phyloP scores from a whole-genome alignment of 2,888 invertebrate genomes.

The Ophion ellenae region DNA sequence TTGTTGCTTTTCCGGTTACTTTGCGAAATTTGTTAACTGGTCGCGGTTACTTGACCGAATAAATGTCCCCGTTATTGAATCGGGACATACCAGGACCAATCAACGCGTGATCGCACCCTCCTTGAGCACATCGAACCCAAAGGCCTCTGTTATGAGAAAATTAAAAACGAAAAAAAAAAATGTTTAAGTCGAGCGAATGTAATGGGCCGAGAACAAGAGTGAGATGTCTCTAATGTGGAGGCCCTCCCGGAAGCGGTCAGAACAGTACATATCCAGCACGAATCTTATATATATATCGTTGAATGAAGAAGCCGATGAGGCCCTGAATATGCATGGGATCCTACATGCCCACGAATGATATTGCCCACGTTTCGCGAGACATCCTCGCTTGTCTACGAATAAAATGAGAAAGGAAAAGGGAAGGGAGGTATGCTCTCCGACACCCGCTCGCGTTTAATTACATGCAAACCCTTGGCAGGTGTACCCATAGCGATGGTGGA shows the following conservation, averaged over 20 bases:
- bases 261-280: conserved; percentile 28
- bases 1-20: too few relatives aligned
- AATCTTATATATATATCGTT: conserved; percentile 32
- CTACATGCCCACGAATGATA: conserved; percentile 25
- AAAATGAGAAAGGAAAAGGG: conserved; percentile 1
- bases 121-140: neutral
- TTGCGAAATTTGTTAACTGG: too few relatives aligned
- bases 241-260: conserved; percentile 42
- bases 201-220: conserved; percentile 13
- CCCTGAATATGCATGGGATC: conserved; percentile 45
- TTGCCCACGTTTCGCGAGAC: conserved; percentile 42
- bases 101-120: too few relatives aligned
- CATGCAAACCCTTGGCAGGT: conserved; percentile 64
- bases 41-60: too few relatives aligned
- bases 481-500: conserved; percentile 52
- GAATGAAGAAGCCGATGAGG: conserved; percentile 35
- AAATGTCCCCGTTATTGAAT: too few relatives aligned
- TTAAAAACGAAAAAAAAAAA: neutral
- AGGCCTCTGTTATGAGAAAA: neutral
- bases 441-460: conserved; percentile 58
- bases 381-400: conserved; percentile 15
- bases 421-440: conserved; percentile 24
- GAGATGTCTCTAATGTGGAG: conserved; percentile 26
- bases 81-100: too few relatives aligned
- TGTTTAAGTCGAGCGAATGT: too few relatives aligned